A percentile compares a stretch with the other conserved stretches of the same genome.
Evolutionary conservation across 30 jellyfish, hydroid and myxozoan species (phyloP).

Genomic region (Hydractinia echinata): DNA sequence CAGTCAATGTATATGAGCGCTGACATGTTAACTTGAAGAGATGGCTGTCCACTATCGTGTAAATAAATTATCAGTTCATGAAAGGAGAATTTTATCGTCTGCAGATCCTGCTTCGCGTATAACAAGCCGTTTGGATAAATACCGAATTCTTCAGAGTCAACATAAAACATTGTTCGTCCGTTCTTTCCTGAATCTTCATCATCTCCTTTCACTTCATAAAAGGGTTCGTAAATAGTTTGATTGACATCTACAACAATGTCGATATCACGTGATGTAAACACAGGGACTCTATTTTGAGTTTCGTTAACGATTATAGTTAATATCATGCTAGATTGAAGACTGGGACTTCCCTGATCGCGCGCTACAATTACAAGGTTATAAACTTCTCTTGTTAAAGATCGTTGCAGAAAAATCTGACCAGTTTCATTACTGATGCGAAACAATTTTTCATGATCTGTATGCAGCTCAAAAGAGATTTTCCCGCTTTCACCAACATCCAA

Average conservation of each 20-base stretch:
- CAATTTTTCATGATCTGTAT: neutral
- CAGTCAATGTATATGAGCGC: neutral
- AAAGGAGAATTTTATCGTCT: neutral
- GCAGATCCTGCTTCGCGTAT: neutral
- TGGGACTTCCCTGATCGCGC: neutral
- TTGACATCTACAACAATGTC: neutral
- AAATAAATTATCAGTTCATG: neutral
- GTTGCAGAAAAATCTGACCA: neutral
- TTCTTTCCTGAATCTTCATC: neutral
- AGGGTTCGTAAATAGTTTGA: neutral
- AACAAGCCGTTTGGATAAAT: neutral
- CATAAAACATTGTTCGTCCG: neutral
- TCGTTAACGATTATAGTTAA: neutral
- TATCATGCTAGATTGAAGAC: neutral
- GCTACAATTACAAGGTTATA: neutral
- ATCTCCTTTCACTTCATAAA: neutral
- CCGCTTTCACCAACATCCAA: conserved; percentile 19
- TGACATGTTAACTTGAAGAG: neutral
- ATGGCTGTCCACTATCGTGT: neutral
- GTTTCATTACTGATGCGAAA: neutral
- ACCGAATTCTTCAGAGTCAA: neutral
- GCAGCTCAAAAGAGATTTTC: neutral
- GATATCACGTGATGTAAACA: neutral
- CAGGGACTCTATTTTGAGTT: neutral
- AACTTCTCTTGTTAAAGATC: neutral